Percentiles rank a stretch among this genome's conserved stretches.
These are phyloP conservation scores for Seriola dumerili DNA, from an alignment of 2,113 vertebrate species.

Conservation along the genomic window DNA sequence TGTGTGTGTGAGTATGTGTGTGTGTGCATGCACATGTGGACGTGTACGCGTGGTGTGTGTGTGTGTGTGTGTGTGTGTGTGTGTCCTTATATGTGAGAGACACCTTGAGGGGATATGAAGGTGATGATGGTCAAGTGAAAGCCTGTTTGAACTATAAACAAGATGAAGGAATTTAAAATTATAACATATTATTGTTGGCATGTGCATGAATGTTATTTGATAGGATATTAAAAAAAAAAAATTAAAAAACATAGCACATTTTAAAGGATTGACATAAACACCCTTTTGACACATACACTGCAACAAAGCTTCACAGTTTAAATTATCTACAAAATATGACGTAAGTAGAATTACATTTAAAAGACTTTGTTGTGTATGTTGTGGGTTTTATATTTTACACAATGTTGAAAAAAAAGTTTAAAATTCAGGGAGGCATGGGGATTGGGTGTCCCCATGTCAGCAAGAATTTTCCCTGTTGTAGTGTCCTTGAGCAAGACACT, in stretches of 20 bases:
- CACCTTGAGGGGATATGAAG: conserved; percentile 69
- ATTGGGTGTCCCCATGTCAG: background rate
- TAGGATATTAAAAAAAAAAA: background rate
- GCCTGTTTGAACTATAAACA: conserved; percentile 47
- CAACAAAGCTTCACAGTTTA: background rate
- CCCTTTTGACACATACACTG: background rate
- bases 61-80: background rate
- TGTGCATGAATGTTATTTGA: background rate
- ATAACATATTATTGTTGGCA: conserved; percentile 8
- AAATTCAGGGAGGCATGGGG: background rate
- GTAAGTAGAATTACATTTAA: background rate
- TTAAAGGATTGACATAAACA: conserved; percentile 1
- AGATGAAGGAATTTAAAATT: conserved; percentile 29
- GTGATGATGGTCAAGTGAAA: conserved; percentile 70
- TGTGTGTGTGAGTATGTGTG: background rate
- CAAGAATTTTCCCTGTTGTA: conserved; percentile 22
- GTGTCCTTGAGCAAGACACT: conserved; percentile 57
- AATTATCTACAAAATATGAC: background rate
- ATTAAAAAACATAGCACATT: background rate
- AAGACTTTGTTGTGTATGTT: background rate
- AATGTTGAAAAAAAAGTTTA: background rate
- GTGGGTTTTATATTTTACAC: background rate
- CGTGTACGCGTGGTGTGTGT: background rate
- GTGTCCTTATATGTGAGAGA: conserved; percentile 53
- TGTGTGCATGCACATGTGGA: background rate